Conservation (phyloP, 2,888 invertebrate genomes). For the Polydrusus tereticollis region DNA sequence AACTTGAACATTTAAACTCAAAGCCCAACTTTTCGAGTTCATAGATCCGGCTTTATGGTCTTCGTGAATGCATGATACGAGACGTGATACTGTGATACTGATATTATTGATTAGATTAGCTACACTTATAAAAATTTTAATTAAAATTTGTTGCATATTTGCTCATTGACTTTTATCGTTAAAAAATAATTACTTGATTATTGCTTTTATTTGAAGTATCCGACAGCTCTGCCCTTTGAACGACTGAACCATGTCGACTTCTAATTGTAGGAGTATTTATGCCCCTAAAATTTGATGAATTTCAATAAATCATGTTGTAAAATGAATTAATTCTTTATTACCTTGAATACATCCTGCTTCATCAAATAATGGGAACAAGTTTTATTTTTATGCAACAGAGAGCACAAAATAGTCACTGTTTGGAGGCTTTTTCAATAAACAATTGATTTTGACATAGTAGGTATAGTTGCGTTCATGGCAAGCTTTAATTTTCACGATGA, state of each 20-base stretch:
- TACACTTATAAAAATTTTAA: no score
- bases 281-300: not conserved
- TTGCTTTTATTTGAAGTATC: not conserved
- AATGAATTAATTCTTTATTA: not conserved
- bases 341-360: constrained; percentile 13
- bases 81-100: no score
- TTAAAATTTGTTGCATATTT: no score
- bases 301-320: not conserved
- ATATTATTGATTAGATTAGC: no score
- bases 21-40: no score
- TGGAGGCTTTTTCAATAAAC: not conserved
- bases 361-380: not conserved
- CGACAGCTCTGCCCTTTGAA: not conserved
- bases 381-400: constrained; percentile 1
- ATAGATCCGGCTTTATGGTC: no score
- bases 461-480: constrained; percentile 1
- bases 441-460: constrained; percentile 8
- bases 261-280: not conserved
- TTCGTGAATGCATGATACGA: no score
- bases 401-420: not conserved
- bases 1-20: no score
- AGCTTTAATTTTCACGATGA: not conserved
- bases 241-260: not conserved
- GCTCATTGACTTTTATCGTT: not conserved
- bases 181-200: not conserved